Evolutionary conservation across 2,113 vertebrate genomes (phyloP).

Genomic region (Leptobrachium leishanense): DNA sequence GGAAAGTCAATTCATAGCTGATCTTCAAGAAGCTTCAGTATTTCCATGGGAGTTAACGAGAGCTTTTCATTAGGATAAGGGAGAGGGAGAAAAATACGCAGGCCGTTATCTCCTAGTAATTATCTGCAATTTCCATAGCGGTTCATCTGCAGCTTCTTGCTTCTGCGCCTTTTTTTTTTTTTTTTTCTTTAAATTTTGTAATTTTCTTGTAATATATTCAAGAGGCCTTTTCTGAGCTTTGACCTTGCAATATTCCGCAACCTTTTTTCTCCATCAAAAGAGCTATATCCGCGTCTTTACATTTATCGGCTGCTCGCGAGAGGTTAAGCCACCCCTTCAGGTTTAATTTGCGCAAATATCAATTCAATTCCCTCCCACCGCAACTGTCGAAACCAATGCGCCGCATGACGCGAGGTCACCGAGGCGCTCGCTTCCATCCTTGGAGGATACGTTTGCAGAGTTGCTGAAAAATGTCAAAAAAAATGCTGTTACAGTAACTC

Average conservation of each 20-base stretch:
- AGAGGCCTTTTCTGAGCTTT: not conserved
- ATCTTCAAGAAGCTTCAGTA: conserved; percentile 1
- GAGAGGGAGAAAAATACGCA: not conserved
- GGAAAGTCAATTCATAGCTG: not conserved
- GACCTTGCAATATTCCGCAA: not conserved
- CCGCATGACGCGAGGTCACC: too few relatives aligned
- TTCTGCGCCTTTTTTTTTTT: not conserved
- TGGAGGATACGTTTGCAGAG: too few relatives aligned
- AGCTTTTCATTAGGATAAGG: conserved; percentile 17
- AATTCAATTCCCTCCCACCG: too few relatives aligned
- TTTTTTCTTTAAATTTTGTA: not conserved
- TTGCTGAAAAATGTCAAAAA: too few relatives aligned
- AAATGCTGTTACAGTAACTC: too few relatives aligned
- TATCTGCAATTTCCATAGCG: conserved; percentile 23
- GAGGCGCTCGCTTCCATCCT: too few relatives aligned
- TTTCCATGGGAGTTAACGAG: conserved; percentile 7
- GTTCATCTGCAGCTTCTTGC: not conserved
- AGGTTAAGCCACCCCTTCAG: not conserved
- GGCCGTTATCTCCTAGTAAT: conserved; percentile 22
- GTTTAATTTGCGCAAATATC: not conserved
- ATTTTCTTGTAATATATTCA: conserved; percentile 24
- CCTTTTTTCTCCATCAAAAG: not conserved
- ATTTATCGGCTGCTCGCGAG: not conserved
- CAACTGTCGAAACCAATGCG: too few relatives aligned
- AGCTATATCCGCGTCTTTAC: not conserved